These are phyloP conservation scores for Manacus vitellinus DNA, from an alignment of 2,113 vertebrate species.

Conservation along the genomic window DNA sequence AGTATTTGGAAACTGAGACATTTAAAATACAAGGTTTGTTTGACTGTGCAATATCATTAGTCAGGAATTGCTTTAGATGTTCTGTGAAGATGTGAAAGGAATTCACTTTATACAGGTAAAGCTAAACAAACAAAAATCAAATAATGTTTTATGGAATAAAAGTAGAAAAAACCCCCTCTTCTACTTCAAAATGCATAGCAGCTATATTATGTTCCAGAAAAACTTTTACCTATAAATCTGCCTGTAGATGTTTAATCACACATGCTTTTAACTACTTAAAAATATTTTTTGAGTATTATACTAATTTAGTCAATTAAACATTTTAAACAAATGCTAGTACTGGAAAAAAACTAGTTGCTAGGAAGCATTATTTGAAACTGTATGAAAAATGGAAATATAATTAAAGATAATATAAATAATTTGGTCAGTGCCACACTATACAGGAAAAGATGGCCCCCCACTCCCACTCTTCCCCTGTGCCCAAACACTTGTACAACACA, in stretches of 20 bases:
- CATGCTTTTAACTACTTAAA: not conserved
- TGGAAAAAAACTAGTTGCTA: not conserved
- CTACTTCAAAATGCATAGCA: not conserved
- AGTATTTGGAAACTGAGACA: not conserved
- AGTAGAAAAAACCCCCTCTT: not conserved
- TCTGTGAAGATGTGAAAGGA: not conserved
- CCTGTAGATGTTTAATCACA: not conserved
- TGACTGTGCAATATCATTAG: not conserved
- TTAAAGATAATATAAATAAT: not conserved
- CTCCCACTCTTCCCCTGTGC: not conserved
- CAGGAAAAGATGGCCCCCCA: not conserved
- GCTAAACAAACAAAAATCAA: not conserved
- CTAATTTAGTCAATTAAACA: not conserved
- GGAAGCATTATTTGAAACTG: not conserved
- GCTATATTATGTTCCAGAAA: not conserved
- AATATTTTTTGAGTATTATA: not conserved
- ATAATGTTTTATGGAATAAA: not conserved
- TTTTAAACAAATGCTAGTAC: not conserved
- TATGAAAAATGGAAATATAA: not conserved
- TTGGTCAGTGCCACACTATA: not conserved
- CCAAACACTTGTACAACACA: not conserved
- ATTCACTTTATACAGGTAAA: not conserved
- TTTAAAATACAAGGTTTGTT: not conserved
- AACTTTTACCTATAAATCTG: not conserved
- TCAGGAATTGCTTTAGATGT: not conserved